Evolutionary conservation across 2,113 vertebrate species (phyloP), one percentile per base, ranked within the genome.

Genomic region (Muscicapa adusta): DNA sequence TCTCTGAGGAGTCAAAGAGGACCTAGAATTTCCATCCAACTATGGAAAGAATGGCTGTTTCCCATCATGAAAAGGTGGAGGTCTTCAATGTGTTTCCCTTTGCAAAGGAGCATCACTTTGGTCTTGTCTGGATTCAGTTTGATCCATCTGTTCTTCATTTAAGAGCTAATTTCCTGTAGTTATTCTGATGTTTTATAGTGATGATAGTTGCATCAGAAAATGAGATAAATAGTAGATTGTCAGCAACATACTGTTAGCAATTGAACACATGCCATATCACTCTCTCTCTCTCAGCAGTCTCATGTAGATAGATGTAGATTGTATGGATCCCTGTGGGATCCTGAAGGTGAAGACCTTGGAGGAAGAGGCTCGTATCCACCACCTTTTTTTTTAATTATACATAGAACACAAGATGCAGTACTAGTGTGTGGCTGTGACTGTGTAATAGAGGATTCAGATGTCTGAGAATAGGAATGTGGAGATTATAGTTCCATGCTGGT

Each of bases 191-290:
- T 96, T 96, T 93, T 95, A 93, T 96, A 90, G 95, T 96, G 96
- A 96, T 96, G 96, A 96, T 96, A 96, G 95, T 96, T 96, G 95
- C 96, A 96, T 96, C 95, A 95, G 92, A 96, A 96, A 96, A 96
- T 90, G 90, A 96, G 96, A 96, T 96, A 96, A 96, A 96, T 96
- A 95, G 94, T 93, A 88, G 95, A 96, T 95, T 96, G 92, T 96
- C 95, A 94, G 95, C 92, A 94, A 93, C 95, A 95, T 95, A 95
- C 96, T 95, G 91, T 95, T 96, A 96, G 92, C 95, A 96, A 92
- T 74, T 94, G 94, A 96, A 90, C 85, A 94, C 67, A 86, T 93
- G 88, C 92, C 95, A 66, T 92, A 93, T 96, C 95, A 96, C 94
- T 95, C 96, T 94, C 91, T 84, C 88, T 95, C 94, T 95, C 93